Evolutionary conservation across 2,888 invertebrate genomes (phyloP), one percentile per base, ranked within the genome.

Genomic region (Branchinecta sandiegonensis): DNA sequence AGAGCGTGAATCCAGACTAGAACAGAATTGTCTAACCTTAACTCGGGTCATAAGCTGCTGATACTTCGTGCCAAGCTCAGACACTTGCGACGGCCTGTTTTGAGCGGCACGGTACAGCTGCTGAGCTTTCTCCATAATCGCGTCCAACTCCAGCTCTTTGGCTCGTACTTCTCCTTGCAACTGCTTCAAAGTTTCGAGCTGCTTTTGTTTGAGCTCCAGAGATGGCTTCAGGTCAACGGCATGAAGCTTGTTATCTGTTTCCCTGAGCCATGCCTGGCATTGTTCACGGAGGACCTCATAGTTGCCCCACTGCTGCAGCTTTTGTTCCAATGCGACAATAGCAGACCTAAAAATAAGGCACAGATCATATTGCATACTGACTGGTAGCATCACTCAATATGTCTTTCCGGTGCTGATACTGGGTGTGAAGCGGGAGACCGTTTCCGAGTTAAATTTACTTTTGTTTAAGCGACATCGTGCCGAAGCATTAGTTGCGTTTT

Each of bases 61-160:
- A 76, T 95, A 95, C 78, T 93, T 91, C 4, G 90, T 84, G 11
- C 90, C 89, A n/a, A 94, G 78, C 78, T 95, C 94, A 0, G 92
- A 89, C 66, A 93, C 87, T 76, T 90, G 89, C 1, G 90, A 88
- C 64, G 85, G 84, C 66, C 93, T 84, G 68, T 86, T 84, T 14
- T 87, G 78, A 1, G 85, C 83, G 12, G 86, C 86, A 72, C 88
- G 88, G 71, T 89, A 86, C 12, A 93, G 78, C 71, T 88, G 84
- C 76, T 95, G 94, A 0, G 92, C 90, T 72, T 89, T 86, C 77
- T 95, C 95, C 37, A 91, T 92, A 0, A 95, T 88, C 68, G 89
- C 87, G 74, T 95, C 94, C 69, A 94, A 90, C 80, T 94, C 94
- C 12, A 93, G 79, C 78, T 93, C 93, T 75, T 92, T 92, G 5